These are phyloP conservation scores for Marmota flaviventris DNA, from an alignment of 2,113 vertebrate genomes.

Conservation along the genomic window DNA sequence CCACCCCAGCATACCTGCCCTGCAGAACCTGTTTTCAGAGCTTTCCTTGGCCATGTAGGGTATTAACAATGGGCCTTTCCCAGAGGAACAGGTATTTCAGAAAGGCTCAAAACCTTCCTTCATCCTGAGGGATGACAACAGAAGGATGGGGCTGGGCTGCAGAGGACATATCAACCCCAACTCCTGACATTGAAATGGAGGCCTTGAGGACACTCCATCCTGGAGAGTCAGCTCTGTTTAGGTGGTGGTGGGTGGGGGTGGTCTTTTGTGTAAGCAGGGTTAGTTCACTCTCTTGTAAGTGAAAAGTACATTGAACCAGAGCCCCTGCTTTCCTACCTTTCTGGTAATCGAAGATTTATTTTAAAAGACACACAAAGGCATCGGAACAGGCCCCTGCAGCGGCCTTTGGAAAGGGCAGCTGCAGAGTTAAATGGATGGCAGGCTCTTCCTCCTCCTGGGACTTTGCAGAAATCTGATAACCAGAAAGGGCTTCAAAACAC, in stretches of 20 bases:
- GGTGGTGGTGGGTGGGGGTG: neutral
- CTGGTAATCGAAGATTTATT: neutral
- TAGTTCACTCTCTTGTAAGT: neutral
- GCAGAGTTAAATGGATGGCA: neutral
- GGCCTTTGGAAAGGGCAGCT: neutral
- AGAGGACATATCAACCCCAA: neutral
- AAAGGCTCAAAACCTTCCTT: neutral
- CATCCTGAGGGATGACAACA: neutral
- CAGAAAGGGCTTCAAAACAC: conserved; percentile 74
- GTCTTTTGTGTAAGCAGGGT: neutral
- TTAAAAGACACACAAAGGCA: neutral
- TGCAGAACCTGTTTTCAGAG: neutral
- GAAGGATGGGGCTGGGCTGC: neutral
- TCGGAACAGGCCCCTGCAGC: neutral
- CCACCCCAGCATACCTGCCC: neutral
- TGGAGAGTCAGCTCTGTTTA: neutral
- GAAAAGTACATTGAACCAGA: neutral
- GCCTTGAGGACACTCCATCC: neutral
- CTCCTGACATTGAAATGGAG: neutral
- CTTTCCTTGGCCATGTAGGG: neutral
- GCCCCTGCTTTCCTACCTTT: neutral
- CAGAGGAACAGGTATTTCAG: neutral
- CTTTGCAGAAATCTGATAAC: conserved; percentile 43
- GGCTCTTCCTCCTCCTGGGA: conserved; percentile 54
- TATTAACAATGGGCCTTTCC: neutral